Evolutionary conservation across 1,140 invertebrate species (phyloP).

Genomic region (Drosophila tani): DNA sequence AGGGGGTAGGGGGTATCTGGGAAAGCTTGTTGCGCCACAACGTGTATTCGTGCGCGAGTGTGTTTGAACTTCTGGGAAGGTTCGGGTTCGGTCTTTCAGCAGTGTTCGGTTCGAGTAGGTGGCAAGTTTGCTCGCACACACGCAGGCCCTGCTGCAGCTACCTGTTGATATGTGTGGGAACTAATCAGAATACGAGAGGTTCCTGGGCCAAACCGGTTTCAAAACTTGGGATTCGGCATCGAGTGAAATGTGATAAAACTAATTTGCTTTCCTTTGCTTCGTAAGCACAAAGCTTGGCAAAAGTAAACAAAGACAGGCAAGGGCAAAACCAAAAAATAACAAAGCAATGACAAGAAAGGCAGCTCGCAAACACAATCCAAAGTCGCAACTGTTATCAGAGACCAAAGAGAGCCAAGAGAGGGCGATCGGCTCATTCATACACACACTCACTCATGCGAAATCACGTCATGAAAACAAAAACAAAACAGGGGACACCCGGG

Average conservation of each 20-base stretch:
- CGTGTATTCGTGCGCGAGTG: slow-evolving; percentile 12
- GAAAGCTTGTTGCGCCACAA: slow-evolving; percentile 54
- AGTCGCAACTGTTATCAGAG: slow-evolving; percentile 23
- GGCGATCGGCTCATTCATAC: slow-evolving; percentile 20
- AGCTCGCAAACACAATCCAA: slow-evolving; percentile 22
- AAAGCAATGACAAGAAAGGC: slow-evolving; percentile 19
- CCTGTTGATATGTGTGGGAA: slow-evolving; percentile 54
- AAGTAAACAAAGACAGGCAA: slow-evolving; percentile 33
- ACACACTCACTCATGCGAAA: slow-evolving; percentile 24
- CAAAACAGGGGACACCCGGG: slow-evolving; percentile 17
- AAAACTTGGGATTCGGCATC: neutral
- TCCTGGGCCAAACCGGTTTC: slow-evolving; percentile 37
- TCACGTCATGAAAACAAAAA: slow-evolving; percentile 64
- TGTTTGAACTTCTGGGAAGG: slow-evolving; percentile 52
- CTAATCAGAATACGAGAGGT: slow-evolving; percentile 44
- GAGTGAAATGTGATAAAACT: slow-evolving; percentile 7
- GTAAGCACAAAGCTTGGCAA: neutral
- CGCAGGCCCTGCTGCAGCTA: slow-evolving; percentile 33
- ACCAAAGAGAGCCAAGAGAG: slow-evolving; percentile 11
- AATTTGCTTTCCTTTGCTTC: neutral
- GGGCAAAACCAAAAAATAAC: slow-evolving; percentile 32
- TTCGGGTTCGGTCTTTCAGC: slow-evolving; percentile 25
- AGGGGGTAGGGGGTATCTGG: slow-evolving; percentile 3
- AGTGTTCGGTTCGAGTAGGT: slow-evolving; percentile 38
- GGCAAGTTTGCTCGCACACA: slow-evolving; percentile 43